Evolutionary conservation across 92 coral and sea anemone genomes (phyloP).

Genomic region (Hydrozoanthus gracilis): DNA sequence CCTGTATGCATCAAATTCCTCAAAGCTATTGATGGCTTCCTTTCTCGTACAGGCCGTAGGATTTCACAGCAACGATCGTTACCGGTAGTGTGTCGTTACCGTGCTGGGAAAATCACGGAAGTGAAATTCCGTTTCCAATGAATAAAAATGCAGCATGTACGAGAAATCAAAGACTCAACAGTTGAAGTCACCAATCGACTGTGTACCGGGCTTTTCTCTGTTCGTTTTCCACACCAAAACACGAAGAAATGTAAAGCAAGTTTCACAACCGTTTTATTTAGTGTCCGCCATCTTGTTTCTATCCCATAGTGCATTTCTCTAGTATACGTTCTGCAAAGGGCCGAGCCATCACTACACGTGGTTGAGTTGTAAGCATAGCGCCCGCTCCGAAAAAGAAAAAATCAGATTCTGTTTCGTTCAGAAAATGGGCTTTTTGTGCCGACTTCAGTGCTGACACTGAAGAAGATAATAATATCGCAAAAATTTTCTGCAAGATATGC

Average conservation of each 20-base stretch:
- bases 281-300: slow-evolving; percentile 22
- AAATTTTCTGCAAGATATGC: background rate
- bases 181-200: slow-evolving; percentile 8
- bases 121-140: background rate
- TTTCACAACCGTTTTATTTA: slow-evolving; percentile 11
- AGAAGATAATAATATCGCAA: background rate
- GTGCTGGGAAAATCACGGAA: background rate
- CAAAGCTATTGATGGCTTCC: too few species aligned
- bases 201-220: slow-evolving; percentile 20
- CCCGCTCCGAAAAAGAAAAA: slow-evolving; percentile 2
- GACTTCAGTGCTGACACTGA: background rate
- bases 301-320: slow-evolving; percentile 1
- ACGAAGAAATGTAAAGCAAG: background rate
- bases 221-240: slow-evolving; percentile 7
- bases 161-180: background rate
- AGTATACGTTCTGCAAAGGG: slow-evolving; percentile 10
- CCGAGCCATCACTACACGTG: background rate
- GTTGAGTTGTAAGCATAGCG: slow-evolving; percentile 3
- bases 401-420: background rate
- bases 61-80: background rate
- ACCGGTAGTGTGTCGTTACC: background rate
- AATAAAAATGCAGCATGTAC: background rate
- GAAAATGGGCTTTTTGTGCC: background rate
- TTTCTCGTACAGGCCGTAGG: too few species aligned
- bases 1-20: too few species aligned